Evolutionary conservation across 2,113 vertebrate species (phyloP).

Genomic region (Scartelaos histophorus): DNA sequence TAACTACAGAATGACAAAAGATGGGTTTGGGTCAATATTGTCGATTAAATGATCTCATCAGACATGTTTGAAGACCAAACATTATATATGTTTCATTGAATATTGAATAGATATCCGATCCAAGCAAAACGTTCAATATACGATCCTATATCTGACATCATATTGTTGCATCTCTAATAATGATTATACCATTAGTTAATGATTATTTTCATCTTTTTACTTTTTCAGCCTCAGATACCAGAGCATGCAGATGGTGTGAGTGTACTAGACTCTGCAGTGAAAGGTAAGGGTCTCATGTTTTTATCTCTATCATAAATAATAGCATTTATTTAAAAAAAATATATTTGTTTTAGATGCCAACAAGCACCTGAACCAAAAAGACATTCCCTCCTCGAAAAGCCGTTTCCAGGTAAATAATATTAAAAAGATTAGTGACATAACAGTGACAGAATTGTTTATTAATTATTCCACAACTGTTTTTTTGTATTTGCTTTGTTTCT

Average conservation of each 20-base stretch:
- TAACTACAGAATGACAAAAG: no score
- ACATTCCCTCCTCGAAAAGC: slow-evolving; percentile 50
- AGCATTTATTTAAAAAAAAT: background rate
- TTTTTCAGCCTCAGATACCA: slow-evolving; percentile 70
- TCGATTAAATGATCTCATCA: no score
- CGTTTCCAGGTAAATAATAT: slow-evolving; percentile 68
- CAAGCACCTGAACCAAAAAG: slow-evolving; percentile 26
- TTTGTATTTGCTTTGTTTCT: slow-evolving; percentile 25
- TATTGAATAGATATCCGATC: no score
- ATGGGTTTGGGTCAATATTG: no score
- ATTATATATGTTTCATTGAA: no score
- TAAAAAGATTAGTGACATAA: background rate
- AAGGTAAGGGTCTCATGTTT: slow-evolving; percentile 51
- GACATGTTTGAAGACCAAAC: no score
- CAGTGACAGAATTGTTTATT: background rate
- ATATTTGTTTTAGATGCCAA: background rate
- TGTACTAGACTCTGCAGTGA: slow-evolving; percentile 62
- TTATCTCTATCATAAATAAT: background rate
- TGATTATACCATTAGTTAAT: slow-evolving; percentile 6
- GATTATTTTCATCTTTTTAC: background rate
- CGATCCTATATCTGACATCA: no score
- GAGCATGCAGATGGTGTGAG: slow-evolving; percentile 70
- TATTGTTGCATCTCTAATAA: no score
- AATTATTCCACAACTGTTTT: slow-evolving; percentile 13
- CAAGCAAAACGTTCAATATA: no score